These are phyloP conservation scores for Samia ricini DNA, from an alignment of 1,140 invertebrate species.

Conservation along the genomic window DNA sequence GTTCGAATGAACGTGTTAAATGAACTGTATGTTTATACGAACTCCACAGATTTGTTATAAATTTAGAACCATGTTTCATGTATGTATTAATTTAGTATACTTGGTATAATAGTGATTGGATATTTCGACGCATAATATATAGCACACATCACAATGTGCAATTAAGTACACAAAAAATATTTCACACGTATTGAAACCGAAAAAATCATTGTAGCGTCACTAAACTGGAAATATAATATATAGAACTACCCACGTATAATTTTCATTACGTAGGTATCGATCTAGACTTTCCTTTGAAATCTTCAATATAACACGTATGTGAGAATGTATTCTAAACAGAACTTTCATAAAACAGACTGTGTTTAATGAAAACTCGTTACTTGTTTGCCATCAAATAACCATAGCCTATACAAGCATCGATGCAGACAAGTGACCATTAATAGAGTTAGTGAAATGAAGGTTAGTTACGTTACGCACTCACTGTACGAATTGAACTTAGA, in stretches of 20 bases:
- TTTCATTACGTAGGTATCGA: background rate
- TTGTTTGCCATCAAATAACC: background rate
- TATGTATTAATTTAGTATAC: background rate
- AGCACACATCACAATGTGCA: background rate
- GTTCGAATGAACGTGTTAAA: background rate
- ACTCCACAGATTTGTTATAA: background rate
- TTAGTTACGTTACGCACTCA: background rate
- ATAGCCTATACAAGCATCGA: background rate
- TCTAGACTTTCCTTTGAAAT: background rate
- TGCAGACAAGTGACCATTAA: background rate
- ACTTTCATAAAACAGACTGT: background rate
- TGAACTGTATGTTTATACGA: background rate
- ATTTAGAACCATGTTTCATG: background rate
- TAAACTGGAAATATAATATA: background rate
- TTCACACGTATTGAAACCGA: background rate
- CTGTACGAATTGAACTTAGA: background rate
- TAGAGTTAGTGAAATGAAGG: background rate
- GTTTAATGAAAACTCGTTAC: background rate
- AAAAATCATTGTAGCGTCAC: background rate
- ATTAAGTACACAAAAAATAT: no score
- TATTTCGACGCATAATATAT: no score
- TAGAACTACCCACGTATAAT: background rate
- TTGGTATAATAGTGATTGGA: background rate
- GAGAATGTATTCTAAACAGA: background rate
- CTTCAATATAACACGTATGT: background rate